phyloP scores from a whole-genome alignment of 2,888 invertebrate species.

The Xylocampa areola region DNA sequence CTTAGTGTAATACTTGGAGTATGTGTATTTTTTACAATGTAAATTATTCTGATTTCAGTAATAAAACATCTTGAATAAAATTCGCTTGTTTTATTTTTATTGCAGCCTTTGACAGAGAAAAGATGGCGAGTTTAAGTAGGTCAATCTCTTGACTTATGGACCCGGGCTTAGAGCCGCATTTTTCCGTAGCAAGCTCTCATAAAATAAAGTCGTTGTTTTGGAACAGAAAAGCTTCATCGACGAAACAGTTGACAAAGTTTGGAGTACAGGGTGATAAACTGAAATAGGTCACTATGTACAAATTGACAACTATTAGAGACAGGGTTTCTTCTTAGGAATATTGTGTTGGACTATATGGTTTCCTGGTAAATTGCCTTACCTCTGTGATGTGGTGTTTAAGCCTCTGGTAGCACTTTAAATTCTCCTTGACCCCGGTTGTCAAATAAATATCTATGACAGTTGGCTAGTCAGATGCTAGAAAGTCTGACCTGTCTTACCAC shows the following conservation, averaged over 20 bases:
- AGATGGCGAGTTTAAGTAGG: slow-evolving; percentile 42
- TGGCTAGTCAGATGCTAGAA: too few relatives aligned
- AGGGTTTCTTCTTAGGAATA: too few relatives aligned
- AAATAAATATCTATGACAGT: too few relatives aligned
- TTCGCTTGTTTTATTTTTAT: slow-evolving; percentile 45
- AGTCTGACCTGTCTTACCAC: too few relatives aligned
- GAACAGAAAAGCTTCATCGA: neutral
- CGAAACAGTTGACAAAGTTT: slow-evolving; percentile 3
- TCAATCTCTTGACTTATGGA: slow-evolving; percentile 49
- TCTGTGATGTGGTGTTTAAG: too few relatives aligned
- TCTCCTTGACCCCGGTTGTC: too few relatives aligned
- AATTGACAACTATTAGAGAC: too few relatives aligned
- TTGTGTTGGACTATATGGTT: too few relatives aligned
- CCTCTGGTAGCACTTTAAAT: too few relatives aligned
- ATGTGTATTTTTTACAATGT: slow-evolving; percentile 90
- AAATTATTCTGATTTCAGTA: slow-evolving; percentile 90
- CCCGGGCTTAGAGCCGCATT: slow-evolving; percentile 33
- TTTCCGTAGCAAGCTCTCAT: slow-evolving; percentile 32
- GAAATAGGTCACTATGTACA: too few relatives aligned
- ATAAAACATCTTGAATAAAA: slow-evolving; percentile 85
- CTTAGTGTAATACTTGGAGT: slow-evolving; percentile 81
- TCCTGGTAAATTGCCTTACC: too few relatives aligned
- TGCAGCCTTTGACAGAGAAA: slow-evolving; percentile 25
- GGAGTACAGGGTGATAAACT: too few relatives aligned
- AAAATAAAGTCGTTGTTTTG: slow-evolving; percentile 37